A percentile compares a stretch with the other conserved stretches of the same genome.
phyloP scores from a whole-genome alignment of 2,888 invertebrate genomes.

The Ceriagrion tenellum region DNA sequence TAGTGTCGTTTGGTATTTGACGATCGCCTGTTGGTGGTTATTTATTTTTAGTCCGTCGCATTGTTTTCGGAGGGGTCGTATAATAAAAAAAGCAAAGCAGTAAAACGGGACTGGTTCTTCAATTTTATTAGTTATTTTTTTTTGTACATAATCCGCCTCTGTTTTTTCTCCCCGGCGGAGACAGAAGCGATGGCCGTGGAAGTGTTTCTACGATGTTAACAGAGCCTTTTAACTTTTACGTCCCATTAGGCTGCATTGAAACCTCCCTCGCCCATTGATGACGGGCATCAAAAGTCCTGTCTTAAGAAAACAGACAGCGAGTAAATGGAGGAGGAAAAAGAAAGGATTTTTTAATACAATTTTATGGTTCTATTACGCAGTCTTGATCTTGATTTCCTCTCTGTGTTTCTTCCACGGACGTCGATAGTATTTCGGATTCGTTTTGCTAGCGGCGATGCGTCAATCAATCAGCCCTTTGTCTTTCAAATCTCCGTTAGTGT shows the following conservation, averaged over 20 bases:
- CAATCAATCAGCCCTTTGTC: not conserved
- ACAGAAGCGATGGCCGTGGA: not conserved
- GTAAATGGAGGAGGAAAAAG: not conserved
- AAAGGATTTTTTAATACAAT: not conserved
- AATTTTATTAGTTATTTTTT: constrained; percentile 6
- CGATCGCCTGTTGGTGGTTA: constrained; percentile 32
- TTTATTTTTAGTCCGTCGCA: constrained; percentile 32
- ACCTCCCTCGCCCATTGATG: not conserved
- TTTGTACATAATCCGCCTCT: not conserved
- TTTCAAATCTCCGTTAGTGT: not conserved
- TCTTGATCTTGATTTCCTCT: not conserved
- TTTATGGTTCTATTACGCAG: constrained; percentile 13
- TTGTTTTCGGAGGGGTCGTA: constrained; percentile 16
- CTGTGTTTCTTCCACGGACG: not conserved
- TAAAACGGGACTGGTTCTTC: not conserved
- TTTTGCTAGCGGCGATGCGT: not conserved
- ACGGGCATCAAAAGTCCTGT: not conserved
- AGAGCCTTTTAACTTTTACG: constrained; percentile 14
- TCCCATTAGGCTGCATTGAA: not conserved
- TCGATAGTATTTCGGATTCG: not conserved
- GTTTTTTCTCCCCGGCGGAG: not conserved
- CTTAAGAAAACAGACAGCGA: not conserved
- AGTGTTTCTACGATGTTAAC: constrained; percentile 9
- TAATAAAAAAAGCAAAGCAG: constrained; percentile 1
- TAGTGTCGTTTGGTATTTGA: constrained; percentile 24